Conservation (phyloP, 2,797 vertebrate species). For the Myiotriccus ornatus region DNA sequence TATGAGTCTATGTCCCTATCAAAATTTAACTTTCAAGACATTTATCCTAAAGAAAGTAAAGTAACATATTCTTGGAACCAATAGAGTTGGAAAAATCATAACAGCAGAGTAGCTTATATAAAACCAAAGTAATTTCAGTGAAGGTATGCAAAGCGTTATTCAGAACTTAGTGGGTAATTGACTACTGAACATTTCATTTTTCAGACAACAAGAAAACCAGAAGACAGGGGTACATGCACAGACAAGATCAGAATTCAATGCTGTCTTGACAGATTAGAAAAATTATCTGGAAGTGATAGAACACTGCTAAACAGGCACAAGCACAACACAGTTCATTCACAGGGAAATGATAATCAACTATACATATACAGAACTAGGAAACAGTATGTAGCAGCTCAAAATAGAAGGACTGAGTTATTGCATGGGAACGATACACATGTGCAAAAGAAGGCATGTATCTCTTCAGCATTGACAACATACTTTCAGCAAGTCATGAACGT, state of each 20-base stretch:
- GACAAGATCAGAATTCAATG: background rate
- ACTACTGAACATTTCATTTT: background rate
- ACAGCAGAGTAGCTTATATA: background rate
- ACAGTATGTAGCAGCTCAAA: background rate
- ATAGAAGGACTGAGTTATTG: background rate
- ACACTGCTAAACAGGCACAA: background rate
- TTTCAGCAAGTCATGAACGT: background rate
- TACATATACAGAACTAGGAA: background rate
- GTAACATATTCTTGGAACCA: background rate
- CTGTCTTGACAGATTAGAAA: background rate
- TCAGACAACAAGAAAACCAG: background rate
- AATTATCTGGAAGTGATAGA: background rate
- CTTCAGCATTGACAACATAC: background rate
- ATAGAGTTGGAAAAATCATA: background rate
- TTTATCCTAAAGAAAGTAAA: background rate
- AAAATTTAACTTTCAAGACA: background rate
- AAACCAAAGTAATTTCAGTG: background rate
- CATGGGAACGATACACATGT: background rate
- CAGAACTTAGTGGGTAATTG: background rate
- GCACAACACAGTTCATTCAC: fast-evolving
- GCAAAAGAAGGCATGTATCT: background rate
- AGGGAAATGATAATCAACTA: background rate
- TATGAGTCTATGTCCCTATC: background rate
- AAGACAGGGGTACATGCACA: background rate
- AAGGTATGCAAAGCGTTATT: background rate